These are phyloP conservation scores for Sclerodermus sp. DNA, from an alignment of 2,888 invertebrate genomes.

Conservation along the genomic window DNA sequence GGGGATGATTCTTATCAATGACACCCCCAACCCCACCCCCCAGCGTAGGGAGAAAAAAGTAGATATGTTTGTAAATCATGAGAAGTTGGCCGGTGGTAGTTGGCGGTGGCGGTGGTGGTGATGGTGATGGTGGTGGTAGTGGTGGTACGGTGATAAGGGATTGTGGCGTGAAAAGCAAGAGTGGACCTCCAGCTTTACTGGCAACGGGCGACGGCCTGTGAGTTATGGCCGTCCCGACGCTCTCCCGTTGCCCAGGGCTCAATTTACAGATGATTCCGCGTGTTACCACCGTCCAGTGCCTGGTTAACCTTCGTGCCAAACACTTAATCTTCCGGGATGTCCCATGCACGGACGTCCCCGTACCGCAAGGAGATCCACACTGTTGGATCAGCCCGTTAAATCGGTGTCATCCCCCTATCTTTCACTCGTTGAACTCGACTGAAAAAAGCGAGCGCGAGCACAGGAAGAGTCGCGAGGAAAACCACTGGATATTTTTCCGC, in stretches of 20 bases:
- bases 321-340: conserved; percentile 57
- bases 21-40: no score
- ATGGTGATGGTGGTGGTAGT: no score
- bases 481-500: no score
- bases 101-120: no score
- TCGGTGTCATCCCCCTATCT: conserved; percentile 19
- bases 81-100: conserved; percentile 13
- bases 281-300: conserved; percentile 59
- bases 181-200: conserved; percentile 32
- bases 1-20: background rate
- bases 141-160: conserved; percentile 25
- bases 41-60: background rate
- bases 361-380: conserved; percentile 5
- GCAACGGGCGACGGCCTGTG: conserved; percentile 52
- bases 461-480: background rate
- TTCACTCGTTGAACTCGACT: background rate
- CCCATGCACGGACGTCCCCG: conserved; percentile 30
- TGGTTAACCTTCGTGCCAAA: conserved; percentile 56
- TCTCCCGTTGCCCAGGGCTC: conserved; percentile 60
- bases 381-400: conserved; percentile 31
- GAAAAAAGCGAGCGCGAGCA: background rate
- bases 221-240: conserved; percentile 59
- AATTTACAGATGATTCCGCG: conserved; percentile 65
- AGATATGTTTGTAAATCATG: conserved; percentile 12
- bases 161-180: conserved; percentile 23